Base-by-base conservation (phyloP, 2,888 invertebrate genomes). In the Trichacis sp. region DNA sequence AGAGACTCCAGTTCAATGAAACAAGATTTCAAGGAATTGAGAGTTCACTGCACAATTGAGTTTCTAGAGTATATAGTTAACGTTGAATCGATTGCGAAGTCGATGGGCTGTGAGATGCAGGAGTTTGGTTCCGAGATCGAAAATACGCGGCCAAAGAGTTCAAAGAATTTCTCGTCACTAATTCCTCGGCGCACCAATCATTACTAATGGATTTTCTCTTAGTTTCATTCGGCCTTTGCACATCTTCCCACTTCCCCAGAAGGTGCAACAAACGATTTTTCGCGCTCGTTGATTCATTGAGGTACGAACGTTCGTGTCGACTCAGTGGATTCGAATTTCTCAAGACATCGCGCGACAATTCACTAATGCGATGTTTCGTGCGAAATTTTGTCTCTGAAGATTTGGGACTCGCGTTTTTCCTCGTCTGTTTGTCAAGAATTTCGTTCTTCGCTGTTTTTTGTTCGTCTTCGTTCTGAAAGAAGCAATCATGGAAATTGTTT, bases 101-200 rank as follows among this genome's bases (percentile, higher is more conserved):
- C 6, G 72, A 24, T 1, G 71, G 38, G 17, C 5, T 46, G 0
- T 48, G 58, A 4, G 73, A 46, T 2, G 72, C 24, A 4, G 75
- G 56, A 11, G 74, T 47, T 45, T 78, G 77, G 56, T 80, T 80
- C 48, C 80, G 81, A 43, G 87, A 85, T 68, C 92, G 91, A 82
- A 93, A 93, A 85, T 93, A 93, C 56, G 91, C 91, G 72, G 93
- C 93, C 43, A 93, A 87, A 56, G 93, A 93, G 72, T 91, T 92
- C 87, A 94, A 93, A 6, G 93, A 92, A 73, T 88, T 89, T 77
- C 93, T 91, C 33, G 92, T 93, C 50, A 93, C 85, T 64, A 89
- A 89, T 72, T 92, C 91, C 17, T 89, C 88, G 8, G 91, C 88
- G 19, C 90, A 90, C 90, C 91, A 93, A 75, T 93, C 93, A 50